phyloP scores from a whole-genome alignment of 2,797 vertebrate genomes.

The Catamblyrhynchus diadema region DNA sequence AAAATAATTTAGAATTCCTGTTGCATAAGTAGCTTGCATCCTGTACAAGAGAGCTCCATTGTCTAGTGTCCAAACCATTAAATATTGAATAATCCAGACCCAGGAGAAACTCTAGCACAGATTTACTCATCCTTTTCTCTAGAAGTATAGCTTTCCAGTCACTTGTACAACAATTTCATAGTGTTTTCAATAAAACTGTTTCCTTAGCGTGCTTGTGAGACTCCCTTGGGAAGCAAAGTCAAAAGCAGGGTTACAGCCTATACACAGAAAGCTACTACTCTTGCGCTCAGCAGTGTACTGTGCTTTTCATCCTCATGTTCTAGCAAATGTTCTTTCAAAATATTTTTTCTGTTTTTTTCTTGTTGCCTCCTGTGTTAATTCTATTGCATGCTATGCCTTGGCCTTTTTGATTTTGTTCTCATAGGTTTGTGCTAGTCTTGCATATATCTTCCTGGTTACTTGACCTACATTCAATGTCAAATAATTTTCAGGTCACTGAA shows the following conservation, averaged over 20 bases:
- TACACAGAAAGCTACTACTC: not conserved
- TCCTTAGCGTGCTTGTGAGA: not conserved
- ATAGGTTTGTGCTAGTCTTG: not conserved
- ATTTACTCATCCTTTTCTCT: not conserved
- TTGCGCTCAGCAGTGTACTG: not conserved
- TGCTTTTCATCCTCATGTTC: not conserved
- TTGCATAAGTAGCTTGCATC: not conserved
- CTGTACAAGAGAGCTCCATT: not conserved
- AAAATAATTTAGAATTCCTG: not conserved
- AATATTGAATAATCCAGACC: not conserved
- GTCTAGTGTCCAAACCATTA: not conserved
- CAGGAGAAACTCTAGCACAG: not conserved
- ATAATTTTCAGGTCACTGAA: slow-evolving; percentile 30
- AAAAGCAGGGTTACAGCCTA: not conserved
- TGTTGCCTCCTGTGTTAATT: not conserved
- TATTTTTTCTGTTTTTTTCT: not conserved
- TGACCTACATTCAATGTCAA: not conserved
- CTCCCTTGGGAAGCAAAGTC: not conserved
- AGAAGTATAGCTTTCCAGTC: not conserved
- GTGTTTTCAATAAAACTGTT: not conserved
- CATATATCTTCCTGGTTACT: not conserved
- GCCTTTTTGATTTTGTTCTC: not conserved
- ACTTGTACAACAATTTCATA: not conserved
- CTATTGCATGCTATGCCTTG: not conserved
- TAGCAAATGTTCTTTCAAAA: not conserved